These are phyloP conservation scores for Nothocercus nigrocapillus DNA, from an alignment of 2,113 vertebrate species.

Conservation along the genomic window DNA sequence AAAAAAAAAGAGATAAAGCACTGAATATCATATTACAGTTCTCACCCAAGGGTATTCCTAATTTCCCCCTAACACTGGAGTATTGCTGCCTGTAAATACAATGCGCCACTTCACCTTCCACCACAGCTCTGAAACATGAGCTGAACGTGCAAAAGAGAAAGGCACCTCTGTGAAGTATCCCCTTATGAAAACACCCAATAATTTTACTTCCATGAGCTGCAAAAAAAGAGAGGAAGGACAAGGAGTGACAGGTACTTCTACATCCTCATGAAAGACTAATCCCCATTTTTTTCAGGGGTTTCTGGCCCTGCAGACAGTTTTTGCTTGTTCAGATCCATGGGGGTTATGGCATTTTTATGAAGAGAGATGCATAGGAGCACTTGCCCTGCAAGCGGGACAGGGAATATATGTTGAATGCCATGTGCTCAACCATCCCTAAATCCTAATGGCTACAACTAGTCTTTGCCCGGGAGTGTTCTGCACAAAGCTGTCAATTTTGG, in stretches of 20 bases:
- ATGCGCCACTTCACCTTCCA: background rate
- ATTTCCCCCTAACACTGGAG: background rate
- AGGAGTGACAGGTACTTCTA: background rate
- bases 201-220: background rate
- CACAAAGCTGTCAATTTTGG: background rate
- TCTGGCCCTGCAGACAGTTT: background rate
- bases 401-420: background rate
- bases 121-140: background rate
- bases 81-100: background rate
- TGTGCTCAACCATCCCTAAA: background rate
- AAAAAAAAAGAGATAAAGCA: background rate
- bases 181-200: background rate
- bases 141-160: background rate
- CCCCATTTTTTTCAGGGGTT: background rate
- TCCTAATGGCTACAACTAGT: background rate
- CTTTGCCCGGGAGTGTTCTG: background rate
- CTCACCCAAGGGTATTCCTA: background rate
- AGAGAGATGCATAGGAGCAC: background rate
- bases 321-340: fast-evolving
- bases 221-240: background rate
- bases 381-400: background rate
- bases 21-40: background rate
- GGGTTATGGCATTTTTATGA: background rate
- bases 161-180: background rate
- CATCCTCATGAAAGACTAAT: background rate